Evolutionary conservation across 2,888 invertebrate genomes (phyloP), one percentile per base, ranked within the genome.

Genomic region (Clivina fossor): DNA sequence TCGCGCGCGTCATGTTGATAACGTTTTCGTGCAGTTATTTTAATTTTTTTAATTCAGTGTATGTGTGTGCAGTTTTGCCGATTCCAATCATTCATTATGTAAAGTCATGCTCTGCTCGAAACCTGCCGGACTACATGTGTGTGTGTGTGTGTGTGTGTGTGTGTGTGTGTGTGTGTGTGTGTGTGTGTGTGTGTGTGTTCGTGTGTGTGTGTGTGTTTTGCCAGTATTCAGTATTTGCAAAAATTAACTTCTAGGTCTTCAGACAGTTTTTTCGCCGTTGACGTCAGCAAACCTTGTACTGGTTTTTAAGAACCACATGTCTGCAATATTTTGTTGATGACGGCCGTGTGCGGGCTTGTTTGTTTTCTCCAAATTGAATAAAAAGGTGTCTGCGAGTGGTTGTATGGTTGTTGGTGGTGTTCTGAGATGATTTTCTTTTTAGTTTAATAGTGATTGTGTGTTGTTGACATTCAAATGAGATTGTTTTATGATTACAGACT

Each of bases 211-310:
- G 51, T 43, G 24, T 28, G 47, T 13, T 55, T 40, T 44, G 48
- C 47, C 46, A 48, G 35, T 53, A 58, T n/a, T n/a, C n/a, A n/a
- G n/a, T n/a, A n/a, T 50, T 55, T 50, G 58, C 43, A 50, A 58
- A 58, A 58, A 58, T 58, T 47, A 53, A 63, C 64, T 68, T 67
- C 69, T 69, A 69, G 69, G 68, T 70, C 68, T 64, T 66, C 66
- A 67, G 67, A 66, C 62, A 47, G 58, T 54, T 49, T 54, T 57
- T 54, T 49, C 56, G 58, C 43, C 46, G 62, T 60, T 71, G 69
- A 71, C 71, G 71, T 71, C 71, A 71, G 59, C 64, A 69, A n/a
- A 67, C 72, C 72, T 72, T 72, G 71, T 69, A 66, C 70, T 68
- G 66, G 62, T 67, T 71, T 68, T 64, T 63, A 64, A 68, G 67